These are phyloP conservation scores for Struthidea cinerea DNA, from an alignment of 2,113 vertebrate genomes.

Conservation along the genomic window DNA sequence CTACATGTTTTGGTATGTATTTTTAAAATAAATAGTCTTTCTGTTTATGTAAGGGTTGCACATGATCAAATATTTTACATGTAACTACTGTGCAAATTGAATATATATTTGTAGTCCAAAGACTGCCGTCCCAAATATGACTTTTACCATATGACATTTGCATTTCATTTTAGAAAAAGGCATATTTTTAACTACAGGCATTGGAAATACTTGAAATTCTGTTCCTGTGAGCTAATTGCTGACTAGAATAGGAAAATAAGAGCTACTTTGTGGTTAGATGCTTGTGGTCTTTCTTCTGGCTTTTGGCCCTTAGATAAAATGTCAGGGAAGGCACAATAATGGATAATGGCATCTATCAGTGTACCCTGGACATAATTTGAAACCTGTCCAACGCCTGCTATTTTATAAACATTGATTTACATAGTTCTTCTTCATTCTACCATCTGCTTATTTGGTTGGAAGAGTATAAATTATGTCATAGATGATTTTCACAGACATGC, in stretches of 20 bases:
- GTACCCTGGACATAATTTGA: constrained; percentile 14
- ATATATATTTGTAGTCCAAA: neutral
- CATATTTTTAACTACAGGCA: constrained; percentile 45
- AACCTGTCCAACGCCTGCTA: constrained; percentile 12
- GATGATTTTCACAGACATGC: constrained; percentile 36
- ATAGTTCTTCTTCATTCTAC: neutral
- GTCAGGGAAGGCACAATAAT: neutral
- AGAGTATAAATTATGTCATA: constrained; percentile 28
- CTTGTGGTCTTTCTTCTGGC: constrained; percentile 52
- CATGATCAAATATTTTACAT: neutral
- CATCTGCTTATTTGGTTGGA: neutral
- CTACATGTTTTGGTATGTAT: neutral
- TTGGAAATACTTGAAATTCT: constrained; percentile 65
- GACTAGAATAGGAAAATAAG: constrained; percentile 51
- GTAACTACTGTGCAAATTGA: neutral
- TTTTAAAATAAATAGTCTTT: neutral
- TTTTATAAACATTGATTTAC: constrained; percentile 47
- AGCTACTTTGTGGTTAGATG: constrained; percentile 51
- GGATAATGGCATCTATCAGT: neutral
- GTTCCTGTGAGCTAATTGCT: constrained; percentile 56
- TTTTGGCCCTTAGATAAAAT: constrained; percentile 52
- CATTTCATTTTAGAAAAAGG: constrained; percentile 48
- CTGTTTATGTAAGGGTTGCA: neutral
- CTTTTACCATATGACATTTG: neutral
- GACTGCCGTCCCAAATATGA: neutral